Evolutionary conservation across 2,113 vertebrate genomes (phyloP).

Genomic region (Centropristis striata): DNA sequence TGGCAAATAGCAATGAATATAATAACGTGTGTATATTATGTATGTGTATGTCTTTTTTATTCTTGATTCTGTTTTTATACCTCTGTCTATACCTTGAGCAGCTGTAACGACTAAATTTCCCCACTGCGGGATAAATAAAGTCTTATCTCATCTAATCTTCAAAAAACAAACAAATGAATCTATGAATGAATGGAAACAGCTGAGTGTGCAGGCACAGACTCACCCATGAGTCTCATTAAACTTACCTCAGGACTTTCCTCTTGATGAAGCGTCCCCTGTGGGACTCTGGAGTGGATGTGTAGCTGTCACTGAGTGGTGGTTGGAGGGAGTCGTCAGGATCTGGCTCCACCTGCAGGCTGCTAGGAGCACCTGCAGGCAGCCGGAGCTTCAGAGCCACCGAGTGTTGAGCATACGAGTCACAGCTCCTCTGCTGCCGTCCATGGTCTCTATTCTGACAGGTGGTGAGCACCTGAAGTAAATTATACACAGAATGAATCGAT

Average conservation of each 20-base stretch:
- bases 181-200: background rate
- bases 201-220: background rate
- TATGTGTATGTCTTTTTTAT: too few relatives aligned
- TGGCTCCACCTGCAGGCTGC: conserved; percentile 55
- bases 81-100: too few relatives aligned
- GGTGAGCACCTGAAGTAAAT: conserved; percentile 56
- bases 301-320: conserved; percentile 31
- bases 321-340: conserved; percentile 30
- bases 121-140: too few relatives aligned
- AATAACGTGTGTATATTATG: too few relatives aligned
- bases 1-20: too few relatives aligned
- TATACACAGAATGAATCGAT: background rate
- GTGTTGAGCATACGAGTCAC: conserved; percentile 76
- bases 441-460: conserved; percentile 47
- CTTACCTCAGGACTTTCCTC: conserved; percentile 85
- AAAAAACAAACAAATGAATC: background rate
- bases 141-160: background rate
- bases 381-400: conserved; percentile 63
- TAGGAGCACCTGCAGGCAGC: conserved; percentile 58
- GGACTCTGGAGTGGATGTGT: conserved; percentile 40
- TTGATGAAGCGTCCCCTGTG: conserved; percentile 69
- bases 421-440: background rate
- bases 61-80: too few relatives aligned
- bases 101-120: too few relatives aligned
- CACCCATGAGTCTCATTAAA: background rate